These are phyloP conservation scores for Lycocerus yunnanus DNA, from an alignment of 2,888 invertebrate species.

Conservation along the genomic window DNA sequence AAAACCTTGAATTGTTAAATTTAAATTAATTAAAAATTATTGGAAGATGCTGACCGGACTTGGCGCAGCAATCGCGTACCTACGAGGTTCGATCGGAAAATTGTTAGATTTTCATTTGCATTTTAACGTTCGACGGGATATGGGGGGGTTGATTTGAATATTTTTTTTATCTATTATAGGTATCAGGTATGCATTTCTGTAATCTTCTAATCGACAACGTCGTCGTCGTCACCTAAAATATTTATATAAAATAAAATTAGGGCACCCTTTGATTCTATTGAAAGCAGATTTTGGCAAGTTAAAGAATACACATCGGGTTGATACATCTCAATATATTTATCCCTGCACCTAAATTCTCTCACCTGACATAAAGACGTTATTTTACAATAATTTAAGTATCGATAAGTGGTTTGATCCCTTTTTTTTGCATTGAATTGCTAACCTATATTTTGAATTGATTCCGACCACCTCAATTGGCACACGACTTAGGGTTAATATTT, in stretches of 20 bases:
- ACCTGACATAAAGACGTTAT: conserved; percentile 30
- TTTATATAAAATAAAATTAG: conserved; percentile 4
- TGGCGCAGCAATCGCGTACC: not conserved
- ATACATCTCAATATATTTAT: conserved; percentile 22
- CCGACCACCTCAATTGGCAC: conserved; percentile 28
- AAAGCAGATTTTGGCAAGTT: conserved; percentile 22
- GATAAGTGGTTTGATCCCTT: conserved; percentile 29
- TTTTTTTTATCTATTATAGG: too few relatives aligned
- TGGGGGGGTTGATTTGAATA: not conserved
- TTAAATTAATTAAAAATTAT: not conserved
- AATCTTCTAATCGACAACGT: not conserved
- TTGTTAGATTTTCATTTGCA: not conserved
- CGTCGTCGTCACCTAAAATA: not conserved
- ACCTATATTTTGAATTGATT: conserved; percentile 34
- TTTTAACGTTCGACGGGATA: not conserved
- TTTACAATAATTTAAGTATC: conserved; percentile 31
- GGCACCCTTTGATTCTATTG: not conserved
- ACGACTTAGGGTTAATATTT: conserved; percentile 22
- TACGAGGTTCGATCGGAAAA: not conserved
- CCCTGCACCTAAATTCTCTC: conserved; percentile 25
- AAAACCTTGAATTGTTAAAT: not conserved
- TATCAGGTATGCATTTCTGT: not conserved
- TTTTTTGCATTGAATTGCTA: conserved; percentile 21
- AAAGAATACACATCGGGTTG: conserved; percentile 20
- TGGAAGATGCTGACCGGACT: not conserved